phyloP scores from a whole-genome alignment of 2,888 invertebrate species.

The Pyrochroa serraticornis region DNA sequence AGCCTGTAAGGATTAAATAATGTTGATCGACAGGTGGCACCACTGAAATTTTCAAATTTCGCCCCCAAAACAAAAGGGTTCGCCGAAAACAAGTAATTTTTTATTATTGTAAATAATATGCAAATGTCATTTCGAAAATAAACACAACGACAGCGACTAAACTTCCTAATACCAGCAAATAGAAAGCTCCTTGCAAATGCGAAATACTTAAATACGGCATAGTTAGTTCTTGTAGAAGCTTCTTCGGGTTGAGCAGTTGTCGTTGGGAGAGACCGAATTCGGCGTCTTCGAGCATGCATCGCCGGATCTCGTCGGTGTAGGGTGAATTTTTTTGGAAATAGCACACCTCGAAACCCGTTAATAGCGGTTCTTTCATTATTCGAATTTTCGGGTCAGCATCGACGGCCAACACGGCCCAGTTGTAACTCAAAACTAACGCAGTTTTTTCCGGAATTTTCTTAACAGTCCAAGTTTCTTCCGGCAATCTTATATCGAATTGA shows the following conservation, averaged over 20 bases:
- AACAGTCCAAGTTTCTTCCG: background rate
- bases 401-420: background rate
- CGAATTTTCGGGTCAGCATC: conserved; percentile 1
- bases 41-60: no score
- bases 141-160: no score
- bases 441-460: background rate
- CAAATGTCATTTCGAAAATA: no score
- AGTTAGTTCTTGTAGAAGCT: background rate
- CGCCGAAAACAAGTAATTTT: no score
- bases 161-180: no score
- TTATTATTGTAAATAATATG: no score
- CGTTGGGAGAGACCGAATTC: conserved; percentile 5
- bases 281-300: conserved; percentile 3
- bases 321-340: conserved; percentile 14
- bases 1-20: background rate
- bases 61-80: no score
- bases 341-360: conserved; percentile 9
- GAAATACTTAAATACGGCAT: conserved; percentile 3
- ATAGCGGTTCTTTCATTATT: conserved; percentile 5
- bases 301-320: conserved; percentile 3
- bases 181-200: background rate
- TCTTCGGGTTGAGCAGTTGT: background rate
- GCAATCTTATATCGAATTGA: background rate
- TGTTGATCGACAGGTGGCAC: no score
- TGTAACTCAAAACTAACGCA: background rate